Base-by-base conservation (phyloP, 2,113 vertebrate genomes). In the Vicugna pacos region DNA sequence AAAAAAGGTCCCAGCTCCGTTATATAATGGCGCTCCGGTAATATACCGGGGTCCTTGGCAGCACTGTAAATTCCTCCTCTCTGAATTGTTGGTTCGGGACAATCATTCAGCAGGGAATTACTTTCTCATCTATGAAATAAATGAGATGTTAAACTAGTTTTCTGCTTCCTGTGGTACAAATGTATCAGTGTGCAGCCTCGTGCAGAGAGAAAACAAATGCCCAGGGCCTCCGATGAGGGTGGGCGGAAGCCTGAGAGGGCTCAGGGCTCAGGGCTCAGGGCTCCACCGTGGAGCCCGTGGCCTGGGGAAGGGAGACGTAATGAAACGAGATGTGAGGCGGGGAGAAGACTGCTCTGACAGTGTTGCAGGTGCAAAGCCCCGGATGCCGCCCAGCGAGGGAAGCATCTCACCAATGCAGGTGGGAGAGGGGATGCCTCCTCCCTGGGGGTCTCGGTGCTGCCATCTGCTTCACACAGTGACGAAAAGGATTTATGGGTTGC, bases 101-200 rank as follows among this genome's bases (percentile, higher is more conserved):
- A 98, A 98, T 99, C 98, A 98, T 99, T 99, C 99, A 99, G 98
- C 98, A 94, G 98, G 98, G 99, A 98, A 99, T 98, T 99, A 99
- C 99, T 99, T 99, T 98, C 99, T 98, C 98, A 98, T 99, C 98
- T 98, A 98, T 87, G 98, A 98, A 99, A 99, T 98, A 99, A 99
- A 99, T 98, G 98, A 99, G 99, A 99, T 98, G 99, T 98, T 99
- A 99, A 99, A 99, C 98, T 98, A 98, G 98, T 98, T 99, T 98
- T 98, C 98, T 98, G 98, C 98, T 98, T 98, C 98, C 98, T 73
- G 98, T 83, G 3, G 98, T 97, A 98, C 98, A 96, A 98, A 96
- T 93, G 89, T 89, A 95, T 97, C 96, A 4, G 95, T 19, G 58
- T 8, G 82, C 86, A 87, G 95, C 90, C 97, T 97, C 3, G 0